Base-by-base conservation (phyloP, 2,797 vertebrate species). In the Ptychobarbus kaznakovi region DNA sequence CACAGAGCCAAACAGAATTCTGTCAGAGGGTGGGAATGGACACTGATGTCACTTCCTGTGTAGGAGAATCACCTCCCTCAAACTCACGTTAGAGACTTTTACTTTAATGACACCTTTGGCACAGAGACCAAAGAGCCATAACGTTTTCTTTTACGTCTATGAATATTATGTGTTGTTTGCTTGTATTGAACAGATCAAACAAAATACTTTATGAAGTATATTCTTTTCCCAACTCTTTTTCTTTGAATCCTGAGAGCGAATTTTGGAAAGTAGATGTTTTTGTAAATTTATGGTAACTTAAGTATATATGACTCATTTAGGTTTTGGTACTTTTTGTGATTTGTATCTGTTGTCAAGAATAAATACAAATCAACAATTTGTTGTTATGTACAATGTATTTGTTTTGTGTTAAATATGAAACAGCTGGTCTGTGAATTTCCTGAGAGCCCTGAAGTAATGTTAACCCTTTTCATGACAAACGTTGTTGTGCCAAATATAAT, bases 1-100 rank as follows among this genome's bases (percentile, higher is more conserved):
- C 92, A 99, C 98, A 0, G 97, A 99, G 89, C 98, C 98, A 0
- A 98, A 97, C 0, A 94, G 97, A 82, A 98, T 99, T 90, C 95
- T 98, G 85, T 96, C 96, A 0, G 98, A 99, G 90, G 97, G 96
- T 3, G 96, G 97, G 61, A 99, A 95, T 8, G 98, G 98, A 84
- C 97, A 98, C 89, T 99, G 76, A 93, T 44, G 61, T 32, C 58
- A 75, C 49, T 51, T 73, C 28, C 40, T 73, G 22, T 74, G 53
- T 32, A 35, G 40, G 53, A 85, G 40, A 56, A 25, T 53, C 6
- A n/a, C 4, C 44, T 75, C 28, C 13, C 2, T 7, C 9, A 63
- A 58, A 70, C 9, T 40, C 49, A 16, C 1, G 25, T 72, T 28
- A 15, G 38, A 22, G 46, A 42, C 49, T 6, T 42, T 46, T 65